phyloP scores from a whole-genome alignment of 2,113 vertebrate genomes.

The Odontophorus gujanensis region DNA sequence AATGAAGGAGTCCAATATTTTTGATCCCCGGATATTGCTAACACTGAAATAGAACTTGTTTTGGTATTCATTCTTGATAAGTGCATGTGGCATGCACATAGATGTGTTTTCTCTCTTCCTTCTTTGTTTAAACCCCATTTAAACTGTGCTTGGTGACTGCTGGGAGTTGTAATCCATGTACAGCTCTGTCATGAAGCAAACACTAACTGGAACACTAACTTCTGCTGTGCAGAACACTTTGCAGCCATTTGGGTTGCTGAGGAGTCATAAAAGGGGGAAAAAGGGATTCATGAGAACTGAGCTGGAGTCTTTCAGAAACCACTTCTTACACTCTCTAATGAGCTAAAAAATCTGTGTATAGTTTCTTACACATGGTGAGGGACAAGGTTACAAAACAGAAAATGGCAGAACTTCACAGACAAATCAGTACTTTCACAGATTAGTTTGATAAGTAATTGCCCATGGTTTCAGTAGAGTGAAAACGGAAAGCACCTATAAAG shows the following conservation, averaged over 20 bases:
- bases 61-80: conserved; percentile 32
- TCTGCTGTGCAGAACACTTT: not conserved
- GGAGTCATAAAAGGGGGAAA: conserved; percentile 12
- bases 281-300: not conserved
- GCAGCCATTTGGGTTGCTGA: not conserved
- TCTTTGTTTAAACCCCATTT: conserved; percentile 47
- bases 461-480: not conserved
- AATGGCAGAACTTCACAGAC: conserved; percentile 39
- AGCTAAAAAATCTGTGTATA: not conserved
- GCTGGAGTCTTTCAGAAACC: conserved; percentile 41
- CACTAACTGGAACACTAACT: conserved; percentile 27
- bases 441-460: conserved; percentile 49
- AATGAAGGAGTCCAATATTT: not conserved
- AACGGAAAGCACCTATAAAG: not conserved
- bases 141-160: conserved; percentile 33
- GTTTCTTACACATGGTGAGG: conserved; percentile 3
- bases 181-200: conserved; percentile 40
- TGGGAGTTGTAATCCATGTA: conserved; percentile 34
- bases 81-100: not conserved
- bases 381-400: conserved; percentile 11
- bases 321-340: conserved; percentile 24
- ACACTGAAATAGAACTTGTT: not conserved
- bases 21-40: not conserved
- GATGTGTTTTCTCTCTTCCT: conserved; percentile 32
- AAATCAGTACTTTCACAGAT: not conserved